Evolutionary conservation across 1,140 invertebrate species (phyloP), one percentile per base, ranked within the genome.

Genomic region (Bombus pyrosoma): DNA sequence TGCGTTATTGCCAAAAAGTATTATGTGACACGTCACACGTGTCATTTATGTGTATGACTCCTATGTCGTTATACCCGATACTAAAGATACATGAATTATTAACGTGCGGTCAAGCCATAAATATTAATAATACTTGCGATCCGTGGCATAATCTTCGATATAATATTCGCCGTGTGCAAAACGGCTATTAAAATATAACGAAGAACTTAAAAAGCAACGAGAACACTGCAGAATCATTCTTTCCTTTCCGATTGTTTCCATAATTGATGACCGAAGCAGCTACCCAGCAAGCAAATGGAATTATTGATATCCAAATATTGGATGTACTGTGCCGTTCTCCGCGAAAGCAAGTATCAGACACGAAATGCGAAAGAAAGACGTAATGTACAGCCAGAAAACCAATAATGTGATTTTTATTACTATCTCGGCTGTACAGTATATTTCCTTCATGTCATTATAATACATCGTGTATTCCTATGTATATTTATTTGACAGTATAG

Each of bases 281-380:
- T 47, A 37, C 13, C 15, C 32, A 43, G 10, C 13, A 62, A 74
- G 12, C n/a, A 59, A 82, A 82, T 62, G 80, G 80, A 82, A 82
- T 82, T 82, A 82, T 81, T 81, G 80, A 81, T 73, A n/a, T 18
- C 28, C 43, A 53, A 53, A 32, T 80, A 53, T 47, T 47, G 64
- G 41, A 25, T 10, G 10, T 28, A 12, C 15, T 28, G 39, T 13
- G 2, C 25, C 37, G 32, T n/a, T 22, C 68, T n/a, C 18, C 22
- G 43, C 0, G 3, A 5, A n/a, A 69, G 18, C 68, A 12, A 39
- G 13, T 25, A 8, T 15, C 41, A 43, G 13, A 66, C 39, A 47
- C n/a, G 10, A 66, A 78, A n/a, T 53, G 25, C 13, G 8, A n/a
- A 69, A 47, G 32, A 32, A 34, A n/a, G 34, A 8, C 8, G 4